Base-by-base conservation (phyloP, 2,113 vertebrate species). In the Laticauda laticaudata region DNA sequence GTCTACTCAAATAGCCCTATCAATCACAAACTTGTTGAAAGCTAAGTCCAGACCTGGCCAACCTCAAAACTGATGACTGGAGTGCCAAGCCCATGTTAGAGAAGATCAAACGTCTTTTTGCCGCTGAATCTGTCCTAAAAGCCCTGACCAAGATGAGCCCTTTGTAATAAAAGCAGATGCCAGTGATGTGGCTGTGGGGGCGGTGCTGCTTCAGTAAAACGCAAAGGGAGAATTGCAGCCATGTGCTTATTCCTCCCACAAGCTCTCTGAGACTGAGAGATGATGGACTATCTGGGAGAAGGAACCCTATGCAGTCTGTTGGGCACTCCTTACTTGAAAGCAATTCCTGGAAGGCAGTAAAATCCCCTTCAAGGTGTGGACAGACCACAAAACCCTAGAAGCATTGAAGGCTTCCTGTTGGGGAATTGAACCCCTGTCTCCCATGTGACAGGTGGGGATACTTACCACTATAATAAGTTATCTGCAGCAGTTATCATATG, bases 361-460 rank as follows among this genome's bases (percentile, higher is more conserved):
- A 61, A 61, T 61, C 24, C 3, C 9, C 59, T 61, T 26, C 1
- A 10, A 61, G 59, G 9, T 61, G 10, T 61, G 59, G 24, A 11
- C 26, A 61, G 59, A 29, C 3, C 24, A 61, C 59, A 61, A 61
- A 26, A 29, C 29, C 10, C 59, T 61, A 29, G 26, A 61, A 61
- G 59, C 59, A 61, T 61, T 61, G 59, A 61, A 61, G 3, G 24
- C 90, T 61, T 39, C 43, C 8, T 18, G 91, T 96, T 91, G 56
- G 87, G 24, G 54, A 56, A 43, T 86, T 88, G 55, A 69, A 87
- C 90, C 91, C 56, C 29, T 24, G 93, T 94, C 94, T 96, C 95
- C 95, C 92, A 94, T 95, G 91, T 96, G 95, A 95, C 94, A 95
- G 93, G 95, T 92, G 93, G 95, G 94, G 95, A 96, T 95, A 96